phyloP scores from a whole-genome alignment of 2,888 invertebrate genomes.

The Lithodes maja region DNA sequence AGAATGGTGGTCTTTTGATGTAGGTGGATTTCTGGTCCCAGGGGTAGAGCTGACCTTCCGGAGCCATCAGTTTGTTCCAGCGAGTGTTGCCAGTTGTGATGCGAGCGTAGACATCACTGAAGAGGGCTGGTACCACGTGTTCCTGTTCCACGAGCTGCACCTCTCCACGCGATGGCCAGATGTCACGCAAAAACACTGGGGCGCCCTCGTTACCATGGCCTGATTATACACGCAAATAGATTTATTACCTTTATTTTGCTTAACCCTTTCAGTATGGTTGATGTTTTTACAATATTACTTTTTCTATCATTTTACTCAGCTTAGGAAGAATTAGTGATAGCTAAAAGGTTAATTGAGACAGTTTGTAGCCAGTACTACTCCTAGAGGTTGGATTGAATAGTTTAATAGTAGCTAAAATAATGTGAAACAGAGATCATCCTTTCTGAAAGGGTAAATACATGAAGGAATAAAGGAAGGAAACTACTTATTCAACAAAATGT shows the following conservation, averaged over 20 bases:
- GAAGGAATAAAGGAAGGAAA: too few relatives aligned
- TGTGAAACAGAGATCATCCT: too few relatives aligned
- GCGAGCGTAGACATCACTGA: slow-evolving; percentile 90
- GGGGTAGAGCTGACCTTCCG: slow-evolving; percentile 88
- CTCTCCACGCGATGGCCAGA: slow-evolving; percentile 95
- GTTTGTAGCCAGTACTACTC: too few relatives aligned
- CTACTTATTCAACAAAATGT: too few relatives aligned
- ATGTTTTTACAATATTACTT: not conserved
- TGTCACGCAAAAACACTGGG: slow-evolving; percentile 89
- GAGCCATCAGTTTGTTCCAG: slow-evolving; percentile 89
- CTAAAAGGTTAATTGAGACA: too few relatives aligned
- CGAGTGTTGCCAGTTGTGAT: slow-evolving; percentile 83
- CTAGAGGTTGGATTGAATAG: too few relatives aligned
- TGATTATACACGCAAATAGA: slow-evolving; percentile 63
- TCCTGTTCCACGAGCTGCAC: slow-evolving; percentile 92
- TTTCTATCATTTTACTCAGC: too few relatives aligned
- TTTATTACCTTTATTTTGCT: not conserved
- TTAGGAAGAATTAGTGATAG: too few relatives aligned
- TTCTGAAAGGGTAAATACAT: too few relatives aligned
- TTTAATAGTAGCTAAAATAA: too few relatives aligned
- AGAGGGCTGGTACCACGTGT: slow-evolving; percentile 97
- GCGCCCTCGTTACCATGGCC: slow-evolving; percentile 83
- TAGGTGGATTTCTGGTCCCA: slow-evolving; percentile 95
- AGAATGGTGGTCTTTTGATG: slow-evolving; percentile 97
- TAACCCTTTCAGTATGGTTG: not conserved